phyloP scores from a whole-genome alignment of 2,113 vertebrate species.

The Takifugu flavidus region DNA sequence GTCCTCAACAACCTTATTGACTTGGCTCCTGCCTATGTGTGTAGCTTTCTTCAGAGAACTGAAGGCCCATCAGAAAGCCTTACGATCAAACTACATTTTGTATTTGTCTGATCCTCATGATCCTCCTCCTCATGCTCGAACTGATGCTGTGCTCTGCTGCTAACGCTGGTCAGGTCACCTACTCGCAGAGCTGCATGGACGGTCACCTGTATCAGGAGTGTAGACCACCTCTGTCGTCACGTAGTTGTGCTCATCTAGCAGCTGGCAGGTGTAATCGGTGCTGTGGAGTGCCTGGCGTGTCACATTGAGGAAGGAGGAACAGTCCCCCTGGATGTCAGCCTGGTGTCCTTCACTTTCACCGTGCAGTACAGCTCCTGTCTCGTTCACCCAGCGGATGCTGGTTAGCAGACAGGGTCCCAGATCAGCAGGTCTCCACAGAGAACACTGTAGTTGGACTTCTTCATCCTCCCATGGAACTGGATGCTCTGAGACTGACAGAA shows the following conservation, averaged over 20 bases:
- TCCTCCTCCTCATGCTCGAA: no score
- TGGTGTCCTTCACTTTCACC: background rate
- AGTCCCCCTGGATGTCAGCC: rapidly evolving
- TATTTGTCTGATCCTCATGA: no score
- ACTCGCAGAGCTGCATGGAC: no score
- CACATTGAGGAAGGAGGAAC: slow-evolving; percentile 18
- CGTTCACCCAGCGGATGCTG: slow-evolving; percentile 10
- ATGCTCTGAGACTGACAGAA: slow-evolving; percentile 25
- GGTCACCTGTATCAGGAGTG: slow-evolving; percentile 10
- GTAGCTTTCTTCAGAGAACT: no score
- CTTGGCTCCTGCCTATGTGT: no score
- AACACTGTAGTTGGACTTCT: slow-evolving; percentile 9
- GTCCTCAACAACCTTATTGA: no score
- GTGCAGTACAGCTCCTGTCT: slow-evolving; percentile 1
- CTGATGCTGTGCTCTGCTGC: no score
- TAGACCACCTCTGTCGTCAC: slow-evolving; percentile 4
- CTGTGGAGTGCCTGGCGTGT: background rate
- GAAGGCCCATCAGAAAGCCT: no score
- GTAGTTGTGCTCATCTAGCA: rapidly evolving
- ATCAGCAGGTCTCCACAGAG: rapidly evolving
- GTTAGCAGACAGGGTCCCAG: rapidly evolving
- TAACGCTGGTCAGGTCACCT: no score
- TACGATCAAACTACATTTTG: no score
- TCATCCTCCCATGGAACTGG: background rate
- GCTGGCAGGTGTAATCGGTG: slow-evolving; percentile 35